phyloP scores from a whole-genome alignment of 92 coral and sea anemone species.

The Parazoanthus swiftii region DNA sequence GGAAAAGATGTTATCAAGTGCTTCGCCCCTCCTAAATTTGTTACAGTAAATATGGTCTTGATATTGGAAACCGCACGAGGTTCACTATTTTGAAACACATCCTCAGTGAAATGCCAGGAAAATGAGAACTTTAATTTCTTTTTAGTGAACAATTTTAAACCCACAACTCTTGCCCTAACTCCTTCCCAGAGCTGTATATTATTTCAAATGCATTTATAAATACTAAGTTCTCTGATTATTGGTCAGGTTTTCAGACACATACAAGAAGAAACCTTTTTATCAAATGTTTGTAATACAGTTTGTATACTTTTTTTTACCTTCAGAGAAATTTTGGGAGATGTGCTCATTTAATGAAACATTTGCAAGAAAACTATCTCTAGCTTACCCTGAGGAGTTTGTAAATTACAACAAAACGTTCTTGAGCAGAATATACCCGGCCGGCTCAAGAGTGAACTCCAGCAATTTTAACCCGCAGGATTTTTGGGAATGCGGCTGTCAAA shows the following conservation, averaged over 20 bases:
- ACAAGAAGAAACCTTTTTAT: background rate
- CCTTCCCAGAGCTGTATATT: too few species aligned
- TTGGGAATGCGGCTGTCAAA: constrained; percentile 99
- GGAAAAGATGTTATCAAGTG: background rate
- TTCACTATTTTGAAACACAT: too few species aligned
- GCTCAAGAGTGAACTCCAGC: constrained; percentile 92
- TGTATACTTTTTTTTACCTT: background rate
- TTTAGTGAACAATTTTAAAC: too few species aligned
- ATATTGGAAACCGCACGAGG: too few species aligned
- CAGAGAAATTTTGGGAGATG: constrained; percentile 98
- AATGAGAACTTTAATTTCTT: too few species aligned
- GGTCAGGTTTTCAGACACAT: background rate
- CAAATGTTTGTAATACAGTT: background rate
- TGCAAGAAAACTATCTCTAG: constrained; percentile 71
- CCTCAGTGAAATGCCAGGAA: too few species aligned
- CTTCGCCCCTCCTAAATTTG: too few species aligned
- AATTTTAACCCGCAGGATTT: constrained; percentile 94
- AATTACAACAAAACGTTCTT: constrained; percentile 88
- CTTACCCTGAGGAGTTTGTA: constrained; percentile 91
- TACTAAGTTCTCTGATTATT: background rate
- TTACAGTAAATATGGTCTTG: too few species aligned
- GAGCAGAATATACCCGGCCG: constrained; percentile 92
- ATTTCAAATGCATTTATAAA: too few species aligned
- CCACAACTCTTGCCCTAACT: too few species aligned
- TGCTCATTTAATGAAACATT: constrained; percentile 89